Evolutionary conservation across 1,140 invertebrate genomes (phyloP), one percentile per base, ranked within the genome.

Genomic region (Psilanteris sp.): DNA sequence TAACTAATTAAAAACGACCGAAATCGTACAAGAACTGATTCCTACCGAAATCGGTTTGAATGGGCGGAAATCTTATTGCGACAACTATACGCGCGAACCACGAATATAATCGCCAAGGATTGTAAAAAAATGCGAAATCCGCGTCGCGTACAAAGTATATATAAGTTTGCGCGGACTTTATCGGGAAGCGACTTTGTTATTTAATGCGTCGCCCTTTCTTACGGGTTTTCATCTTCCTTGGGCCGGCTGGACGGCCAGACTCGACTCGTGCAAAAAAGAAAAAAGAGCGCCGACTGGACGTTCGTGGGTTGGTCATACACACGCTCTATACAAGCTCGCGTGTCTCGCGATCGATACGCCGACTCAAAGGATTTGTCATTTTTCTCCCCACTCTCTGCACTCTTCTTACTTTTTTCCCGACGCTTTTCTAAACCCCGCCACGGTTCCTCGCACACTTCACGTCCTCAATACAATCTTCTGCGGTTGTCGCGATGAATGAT

Each of bases 201-300:
- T 64, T 64, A 64, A 64, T 52, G 59, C 34, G 52, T 43, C 44
- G 59, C 31, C 37, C 57, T 48, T 64, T 32, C 3, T 13, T 22
- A 44, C 27, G 11, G 46, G 44, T 52, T 64, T 64, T 52, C 59
- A 64, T 64, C 59, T 64, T 64, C 31, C 46, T 64, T 52, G 52
- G 46, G 27, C 16, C 7, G 22, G 8, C 32, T 27, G 27, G 27
- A 4, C 6, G 34, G 34, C 22, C 14, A 14, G 22, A 27, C 32
- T 26, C 46, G 16, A 9, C 16, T 39, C 18, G 54, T 24, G 26
- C 29, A 61, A 61, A 61, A 48, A 61, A n/a, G n/a, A n/a, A 32
- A 61, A 61, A 61, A 61, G 43, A 44, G 11, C 32, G 26, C 8
- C 8, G 16, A 27, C 41, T 61, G 39, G 39, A 29, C 43, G 20